Conservation (phyloP, 2,797 vertebrate species). For the Petrocephalus sullivani region DNA sequence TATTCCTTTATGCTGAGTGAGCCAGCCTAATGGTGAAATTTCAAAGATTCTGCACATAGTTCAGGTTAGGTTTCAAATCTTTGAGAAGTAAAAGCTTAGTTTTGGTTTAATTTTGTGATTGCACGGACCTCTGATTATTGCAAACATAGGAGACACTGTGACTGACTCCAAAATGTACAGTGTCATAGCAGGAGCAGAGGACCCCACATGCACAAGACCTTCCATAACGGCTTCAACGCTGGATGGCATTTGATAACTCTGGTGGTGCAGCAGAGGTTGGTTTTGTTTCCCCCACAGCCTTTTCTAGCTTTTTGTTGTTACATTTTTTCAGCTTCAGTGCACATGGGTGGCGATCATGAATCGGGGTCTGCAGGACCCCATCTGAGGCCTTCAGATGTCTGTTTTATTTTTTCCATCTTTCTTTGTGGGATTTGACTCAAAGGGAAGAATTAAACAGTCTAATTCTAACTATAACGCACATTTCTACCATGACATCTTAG, state of each 20-base stretch:
- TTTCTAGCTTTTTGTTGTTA: not conserved
- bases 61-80: no score
- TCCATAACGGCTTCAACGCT: not conserved
- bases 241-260: not conserved
- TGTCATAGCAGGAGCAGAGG: not conserved
- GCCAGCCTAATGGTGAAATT: not conserved
- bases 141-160: not conserved
- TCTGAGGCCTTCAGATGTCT: constrained; percentile 13
- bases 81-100: no score
- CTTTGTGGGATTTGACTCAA: constrained; percentile 4
- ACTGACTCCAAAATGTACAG: not conserved
- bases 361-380: not conserved
- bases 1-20: not conserved
- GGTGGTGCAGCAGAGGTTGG: not conserved
- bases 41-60: no score
- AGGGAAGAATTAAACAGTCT: not conserved
- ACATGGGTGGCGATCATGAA: constrained; percentile 4
- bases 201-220: not conserved
- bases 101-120: not conserved
- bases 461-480: not conserved
- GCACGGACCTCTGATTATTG: not conserved
- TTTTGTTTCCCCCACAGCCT: not conserved
- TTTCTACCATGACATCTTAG: not conserved
- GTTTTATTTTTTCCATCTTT: not conserved
- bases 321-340: not conserved